These are phyloP conservation scores for Leuctra nigra DNA, from an alignment of 2,888 invertebrate genomes.

Conservation along the genomic window DNA sequence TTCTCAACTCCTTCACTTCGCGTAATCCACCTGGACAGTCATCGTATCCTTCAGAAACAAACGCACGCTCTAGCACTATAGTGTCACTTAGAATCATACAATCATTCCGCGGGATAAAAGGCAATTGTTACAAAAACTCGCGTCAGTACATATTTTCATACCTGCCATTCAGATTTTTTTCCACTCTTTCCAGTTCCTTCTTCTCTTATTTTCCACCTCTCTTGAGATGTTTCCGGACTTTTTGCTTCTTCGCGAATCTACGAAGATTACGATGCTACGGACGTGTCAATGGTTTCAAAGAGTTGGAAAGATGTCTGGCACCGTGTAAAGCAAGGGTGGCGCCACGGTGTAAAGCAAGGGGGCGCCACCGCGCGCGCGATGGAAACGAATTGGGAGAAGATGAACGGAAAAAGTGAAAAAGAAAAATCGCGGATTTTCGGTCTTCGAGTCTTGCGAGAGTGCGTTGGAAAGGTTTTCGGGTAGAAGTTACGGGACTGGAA, in stretches of 20 bases:
- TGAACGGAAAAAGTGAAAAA: conserved; percentile 7
- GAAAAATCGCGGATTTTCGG: conserved; percentile 16
- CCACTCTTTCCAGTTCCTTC: conserved; percentile 1
- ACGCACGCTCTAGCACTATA: too few species aligned
- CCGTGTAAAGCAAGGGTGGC: conserved; percentile 8
- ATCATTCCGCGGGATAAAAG: background rate
- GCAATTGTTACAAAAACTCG: background rate
- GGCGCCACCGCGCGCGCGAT: conserved; percentile 16
- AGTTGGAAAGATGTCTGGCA: conserved; percentile 4
- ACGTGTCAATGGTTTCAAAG: conserved; percentile 20
- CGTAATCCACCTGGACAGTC: too few species aligned
- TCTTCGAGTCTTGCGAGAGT: conserved; percentile 20
- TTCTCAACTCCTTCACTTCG: too few species aligned
- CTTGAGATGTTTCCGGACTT: conserved; percentile 11
- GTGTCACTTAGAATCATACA: too few species aligned
- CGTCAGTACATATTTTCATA: conserved; percentile 14
- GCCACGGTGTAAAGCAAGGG: conserved; percentile 14
- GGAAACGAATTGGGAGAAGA: conserved; percentile 6
- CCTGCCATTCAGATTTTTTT: conserved; percentile 18
- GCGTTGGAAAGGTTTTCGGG: conserved; percentile 23
- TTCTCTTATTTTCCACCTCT: conserved; percentile 5
- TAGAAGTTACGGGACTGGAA: conserved; percentile 18
- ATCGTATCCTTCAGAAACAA: too few species aligned
- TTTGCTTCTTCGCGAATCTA: background rate
- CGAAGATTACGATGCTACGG: conserved; percentile 16